Evolutionary conservation across 2,888 invertebrate species (phyloP).

Genomic region (Tigriopus californicus): DNA sequence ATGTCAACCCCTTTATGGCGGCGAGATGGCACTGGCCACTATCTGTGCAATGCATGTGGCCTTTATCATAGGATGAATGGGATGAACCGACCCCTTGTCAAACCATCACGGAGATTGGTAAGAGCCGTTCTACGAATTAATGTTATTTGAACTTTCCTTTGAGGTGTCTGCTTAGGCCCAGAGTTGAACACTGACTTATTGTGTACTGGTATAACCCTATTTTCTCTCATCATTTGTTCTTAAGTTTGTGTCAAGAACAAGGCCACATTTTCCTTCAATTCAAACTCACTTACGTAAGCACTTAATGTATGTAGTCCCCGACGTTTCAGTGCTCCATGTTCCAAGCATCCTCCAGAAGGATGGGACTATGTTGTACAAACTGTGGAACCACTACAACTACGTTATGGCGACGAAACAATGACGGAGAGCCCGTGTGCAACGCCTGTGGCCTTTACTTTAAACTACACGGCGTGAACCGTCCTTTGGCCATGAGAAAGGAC

Average conservation of each 20-base stretch:
- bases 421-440: conserved; percentile 40
- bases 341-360: conserved; percentile 19
- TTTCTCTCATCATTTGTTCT: too few species aligned
- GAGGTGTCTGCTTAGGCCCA: too few species aligned
- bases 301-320: not conserved
- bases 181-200: too few species aligned
- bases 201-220: too few species aligned
- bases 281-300: not conserved
- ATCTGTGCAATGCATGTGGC: conserved; percentile 98
- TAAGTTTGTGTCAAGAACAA: too few species aligned
- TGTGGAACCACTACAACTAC: conserved; percentile 19
- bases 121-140: conserved; percentile 29
- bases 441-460: conserved; percentile 41
- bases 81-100: conserved; percentile 74
- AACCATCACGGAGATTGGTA: conserved; percentile 80
- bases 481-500: conserved; percentile 36
- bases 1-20: conserved; percentile 85
- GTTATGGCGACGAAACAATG: conserved; percentile 19
- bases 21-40: conserved; percentile 85
- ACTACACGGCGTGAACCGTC: conserved; percentile 35
- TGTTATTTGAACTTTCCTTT: too few species aligned
- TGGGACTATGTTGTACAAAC: conserved; percentile 19
- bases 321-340: conserved; percentile 17
- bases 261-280: too few species aligned
- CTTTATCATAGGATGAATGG: conserved; percentile 95